Conservation (phyloP, 2,113 vertebrate genomes). For the Amazona vittata region DNA sequence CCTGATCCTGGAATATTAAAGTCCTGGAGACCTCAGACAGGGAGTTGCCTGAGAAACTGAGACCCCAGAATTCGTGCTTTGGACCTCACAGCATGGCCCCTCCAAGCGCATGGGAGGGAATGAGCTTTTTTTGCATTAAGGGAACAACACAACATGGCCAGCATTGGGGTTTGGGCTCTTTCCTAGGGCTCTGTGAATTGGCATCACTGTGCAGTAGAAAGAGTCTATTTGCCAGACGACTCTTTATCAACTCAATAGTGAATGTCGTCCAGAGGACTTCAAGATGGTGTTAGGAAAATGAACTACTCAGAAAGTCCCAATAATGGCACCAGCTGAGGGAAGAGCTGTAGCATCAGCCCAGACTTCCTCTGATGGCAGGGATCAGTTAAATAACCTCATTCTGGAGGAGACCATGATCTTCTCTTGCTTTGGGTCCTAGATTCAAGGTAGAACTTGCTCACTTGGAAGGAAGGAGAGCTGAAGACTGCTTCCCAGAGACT, state of each 20-base stretch:
- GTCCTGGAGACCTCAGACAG: not conserved
- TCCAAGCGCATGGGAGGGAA: not conserved
- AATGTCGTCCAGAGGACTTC: not conserved
- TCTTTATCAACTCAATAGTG: not conserved
- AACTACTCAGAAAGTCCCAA: not conserved
- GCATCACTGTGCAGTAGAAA: not conserved
- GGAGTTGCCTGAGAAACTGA: not conserved
- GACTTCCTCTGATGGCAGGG: not conserved
- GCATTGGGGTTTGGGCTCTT: not conserved
- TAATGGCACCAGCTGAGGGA: not conserved
- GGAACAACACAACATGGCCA: not conserved
- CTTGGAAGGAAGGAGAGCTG: not conserved
- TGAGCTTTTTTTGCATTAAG: fast-evolving
- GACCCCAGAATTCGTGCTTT: not conserved
- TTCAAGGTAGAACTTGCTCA: not conserved
- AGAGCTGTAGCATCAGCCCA: not conserved
- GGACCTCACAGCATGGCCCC: fast-evolving
- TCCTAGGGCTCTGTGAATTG: not conserved
- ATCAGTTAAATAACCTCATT: not conserved
- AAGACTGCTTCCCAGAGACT: not conserved
- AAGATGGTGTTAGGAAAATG: fast-evolving
- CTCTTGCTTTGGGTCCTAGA: not conserved
- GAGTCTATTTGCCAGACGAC: not conserved
- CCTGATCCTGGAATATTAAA: fast-evolving
- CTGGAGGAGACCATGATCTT: not conserved